phyloP scores from a whole-genome alignment of 2,113 vertebrate species.

The Oxyruncus cristatus region DNA sequence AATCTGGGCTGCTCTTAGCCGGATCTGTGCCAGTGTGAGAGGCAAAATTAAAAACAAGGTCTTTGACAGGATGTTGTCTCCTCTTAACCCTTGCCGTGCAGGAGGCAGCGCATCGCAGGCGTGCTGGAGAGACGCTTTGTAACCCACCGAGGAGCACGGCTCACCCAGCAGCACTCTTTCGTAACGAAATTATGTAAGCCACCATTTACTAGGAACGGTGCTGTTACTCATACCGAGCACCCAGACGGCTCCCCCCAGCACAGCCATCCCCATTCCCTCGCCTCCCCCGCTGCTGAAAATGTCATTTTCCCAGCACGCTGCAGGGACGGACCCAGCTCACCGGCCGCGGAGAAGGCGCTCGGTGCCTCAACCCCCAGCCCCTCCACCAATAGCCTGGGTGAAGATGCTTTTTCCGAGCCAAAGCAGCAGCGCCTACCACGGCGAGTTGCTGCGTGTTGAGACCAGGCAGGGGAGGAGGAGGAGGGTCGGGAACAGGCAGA shows the following conservation, averaged over 20 bases:
- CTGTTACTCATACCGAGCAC: not conserved
- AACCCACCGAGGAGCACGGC: not conserved
- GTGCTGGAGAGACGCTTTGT: not conserved
- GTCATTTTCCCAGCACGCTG: not conserved
- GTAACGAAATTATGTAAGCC: constrained; percentile 63
- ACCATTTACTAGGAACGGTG: not conserved
- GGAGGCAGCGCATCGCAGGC: not conserved
- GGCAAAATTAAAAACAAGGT: constrained; percentile 86
- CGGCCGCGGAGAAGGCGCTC: not conserved
- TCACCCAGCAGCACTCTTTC: constrained; percentile 40
- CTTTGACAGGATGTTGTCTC: constrained; percentile 90
- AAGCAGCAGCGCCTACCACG: fast-evolving
- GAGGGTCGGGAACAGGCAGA: too few species aligned
- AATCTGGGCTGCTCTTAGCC: constrained; percentile 93
- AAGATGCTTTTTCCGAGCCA: too few species aligned
- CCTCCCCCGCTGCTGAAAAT: too few species aligned
- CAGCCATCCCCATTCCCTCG: not conserved
- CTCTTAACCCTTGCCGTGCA: constrained; percentile 84
- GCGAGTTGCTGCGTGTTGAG: fast-evolving
- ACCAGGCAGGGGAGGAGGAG: not conserved
- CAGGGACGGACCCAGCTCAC: not conserved
- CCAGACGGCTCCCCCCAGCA: not conserved
- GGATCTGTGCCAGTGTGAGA: constrained; percentile 82
- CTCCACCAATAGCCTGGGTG: fast-evolving
- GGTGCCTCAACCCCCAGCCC: not conserved